phyloP scores from a whole-genome alignment of 2,888 invertebrate species.

The Himalopsyche anomala region DNA sequence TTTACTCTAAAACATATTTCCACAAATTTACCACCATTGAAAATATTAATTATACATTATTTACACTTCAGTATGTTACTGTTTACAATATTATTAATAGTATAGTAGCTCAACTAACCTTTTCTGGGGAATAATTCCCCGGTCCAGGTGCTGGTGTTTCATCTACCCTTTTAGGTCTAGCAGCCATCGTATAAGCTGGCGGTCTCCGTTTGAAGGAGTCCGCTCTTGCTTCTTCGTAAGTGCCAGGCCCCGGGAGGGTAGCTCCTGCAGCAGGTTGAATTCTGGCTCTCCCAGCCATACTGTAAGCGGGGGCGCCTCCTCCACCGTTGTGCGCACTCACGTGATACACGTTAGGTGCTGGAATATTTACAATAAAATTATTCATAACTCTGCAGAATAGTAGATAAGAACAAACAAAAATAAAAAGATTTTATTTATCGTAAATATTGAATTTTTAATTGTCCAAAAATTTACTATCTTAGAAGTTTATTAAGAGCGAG shows the following conservation, averaged over 20 bases:
- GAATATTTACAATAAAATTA: constrained; percentile 63
- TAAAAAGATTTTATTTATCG: too few species aligned
- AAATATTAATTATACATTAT: too few species aligned
- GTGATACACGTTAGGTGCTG: constrained; percentile 93
- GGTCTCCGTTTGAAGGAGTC: constrained; percentile 76
- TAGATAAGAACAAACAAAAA: too few species aligned
- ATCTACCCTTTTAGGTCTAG: constrained; percentile 76
- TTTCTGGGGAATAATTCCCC: constrained; percentile 82
- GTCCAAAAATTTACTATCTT: too few species aligned
- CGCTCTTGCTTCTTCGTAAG: constrained; percentile 81
- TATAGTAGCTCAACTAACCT: constrained; percentile 69
- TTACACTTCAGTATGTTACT: too few species aligned
- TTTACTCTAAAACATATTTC: too few species aligned
- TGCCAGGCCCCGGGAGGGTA: constrained; percentile 90
- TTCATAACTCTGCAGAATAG: too few species aligned
- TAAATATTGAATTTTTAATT: too few species aligned
- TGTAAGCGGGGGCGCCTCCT: constrained; percentile 90
- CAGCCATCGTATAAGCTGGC: constrained; percentile 92
- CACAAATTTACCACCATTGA: too few species aligned
- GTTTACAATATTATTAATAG: background rate
- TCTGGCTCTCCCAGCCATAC: constrained; percentile 90
- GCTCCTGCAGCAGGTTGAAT: constrained; percentile 71
- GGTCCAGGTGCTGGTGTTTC: constrained; percentile 77
- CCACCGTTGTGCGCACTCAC: constrained; percentile 75
- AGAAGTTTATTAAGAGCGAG: too few species aligned